phyloP scores from a whole-genome alignment of 2,888 invertebrate species.

The Argyra leucocephala region DNA sequence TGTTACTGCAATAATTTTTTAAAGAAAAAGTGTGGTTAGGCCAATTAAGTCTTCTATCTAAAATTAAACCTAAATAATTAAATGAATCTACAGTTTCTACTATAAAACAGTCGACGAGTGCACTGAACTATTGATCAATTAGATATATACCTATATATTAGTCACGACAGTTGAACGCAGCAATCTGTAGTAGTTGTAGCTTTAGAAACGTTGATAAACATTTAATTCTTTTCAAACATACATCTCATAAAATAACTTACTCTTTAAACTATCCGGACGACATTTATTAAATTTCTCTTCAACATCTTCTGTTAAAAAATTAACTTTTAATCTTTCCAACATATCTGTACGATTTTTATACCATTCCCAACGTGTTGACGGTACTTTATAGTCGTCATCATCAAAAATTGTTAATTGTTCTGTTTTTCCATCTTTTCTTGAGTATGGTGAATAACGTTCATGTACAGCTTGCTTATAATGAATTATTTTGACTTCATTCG shows the following conservation, averaged over 20 bases:
- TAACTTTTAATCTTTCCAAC: constrained; percentile 48
- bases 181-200: no score
- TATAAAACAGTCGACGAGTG: no score
- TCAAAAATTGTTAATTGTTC: constrained; percentile 33
- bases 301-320: constrained; percentile 46
- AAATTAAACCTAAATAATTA: no score
- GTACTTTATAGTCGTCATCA: constrained; percentile 32
- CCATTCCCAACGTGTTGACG: constrained; percentile 49
- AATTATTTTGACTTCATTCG: constrained; percentile 57
- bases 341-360: constrained; percentile 59
- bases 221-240: no score
- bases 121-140: no score
- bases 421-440: constrained; percentile 55
- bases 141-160: no score
- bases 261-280: constrained; percentile 57
- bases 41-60: no score
- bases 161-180: no score
- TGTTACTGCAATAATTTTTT: no score
- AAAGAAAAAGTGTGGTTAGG: no score
- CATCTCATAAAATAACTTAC: constrained; percentile 41
- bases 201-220: not conserved
- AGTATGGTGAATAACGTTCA: constrained; percentile 70
- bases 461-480: constrained; percentile 65
- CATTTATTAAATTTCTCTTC: constrained; percentile 57
- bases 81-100: no score